Base-by-base conservation (phyloP, 2,113 vertebrate species). In the Hystrix cristata region DNA sequence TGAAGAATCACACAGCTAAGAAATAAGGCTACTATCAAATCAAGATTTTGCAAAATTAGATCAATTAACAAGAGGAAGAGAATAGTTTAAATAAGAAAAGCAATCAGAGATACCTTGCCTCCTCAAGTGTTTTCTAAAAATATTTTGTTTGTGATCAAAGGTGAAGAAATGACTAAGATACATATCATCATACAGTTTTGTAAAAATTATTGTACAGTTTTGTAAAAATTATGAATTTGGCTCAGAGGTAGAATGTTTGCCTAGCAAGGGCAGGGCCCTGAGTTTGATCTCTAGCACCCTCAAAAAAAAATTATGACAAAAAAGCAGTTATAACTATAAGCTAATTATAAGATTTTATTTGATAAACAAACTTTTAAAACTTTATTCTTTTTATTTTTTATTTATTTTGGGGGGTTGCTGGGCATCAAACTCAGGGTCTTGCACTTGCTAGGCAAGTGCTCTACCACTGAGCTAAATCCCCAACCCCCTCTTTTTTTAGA, bases 21-120 rank as follows among this genome's bases (percentile, higher is more conserved):
- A 59, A 51, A 29, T 76, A 69, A 95, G 83, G 31, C 48, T 96
- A 51, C 67, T 87, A 71, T 38, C 48, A 95, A 69, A 90, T 85
- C 55, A 90, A 87, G 51, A 74, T 83, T 43, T 87, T 86, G 27
- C 51, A 94, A 87, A 82, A 78, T 96, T 76, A 92, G 16, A 96
- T 96, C 64, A 84, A 23, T 86, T 95, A 82, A 87, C 23, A 83
- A 91, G 23, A 60, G 51, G 12, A 88, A 88, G 23, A 89, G 62
- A 87, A 79, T 53, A 25, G 27, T 92, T 95, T 97, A 38, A 94
- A 53, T 95, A 87, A 83, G 29, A 60, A 96, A 94, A 51, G 79
- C 38, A 90, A 31, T 74, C 19, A 65, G 29, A 92, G 38, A n/a
- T 83, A 59, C 25, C 15, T 92, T 94, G 25, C 15, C 60, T 86